These are phyloP conservation scores for Podotricha telesiphe DNA, from an alignment of 2,888 invertebrate genomes.

Conservation along the genomic window DNA sequence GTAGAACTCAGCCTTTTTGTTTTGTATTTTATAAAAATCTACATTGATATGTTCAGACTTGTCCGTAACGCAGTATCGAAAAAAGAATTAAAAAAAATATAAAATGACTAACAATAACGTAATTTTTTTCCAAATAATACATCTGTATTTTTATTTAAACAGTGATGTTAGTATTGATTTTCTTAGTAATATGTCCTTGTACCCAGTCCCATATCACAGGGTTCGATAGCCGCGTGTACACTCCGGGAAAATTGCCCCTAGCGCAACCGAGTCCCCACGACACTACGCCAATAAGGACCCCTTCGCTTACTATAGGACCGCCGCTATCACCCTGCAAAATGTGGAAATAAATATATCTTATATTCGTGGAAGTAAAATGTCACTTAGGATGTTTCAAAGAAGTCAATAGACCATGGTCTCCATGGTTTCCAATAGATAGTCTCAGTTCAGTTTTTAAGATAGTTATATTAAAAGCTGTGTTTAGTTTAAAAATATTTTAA, in stretches of 20 bases:
- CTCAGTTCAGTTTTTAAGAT: no score
- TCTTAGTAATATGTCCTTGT: conserved; percentile 57
- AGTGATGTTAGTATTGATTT: conserved; percentile 45
- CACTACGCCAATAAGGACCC: conserved; percentile 75
- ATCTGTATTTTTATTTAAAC: background rate
- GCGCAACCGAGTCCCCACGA: conserved; percentile 81
- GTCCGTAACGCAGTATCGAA: background rate
- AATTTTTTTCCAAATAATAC: background rate
- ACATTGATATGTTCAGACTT: no score
- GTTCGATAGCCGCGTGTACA: conserved; percentile 72
- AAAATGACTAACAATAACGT: background rate
- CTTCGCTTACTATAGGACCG: conserved; percentile 76
- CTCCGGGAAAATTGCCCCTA: conserved; percentile 79
- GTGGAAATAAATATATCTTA: background rate
- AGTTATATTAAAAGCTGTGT: no score
- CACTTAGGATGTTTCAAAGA: no score
- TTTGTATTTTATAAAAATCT: no score
- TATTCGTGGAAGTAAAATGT: background rate
- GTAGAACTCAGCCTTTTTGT: no score
- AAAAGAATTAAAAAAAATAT: background rate
- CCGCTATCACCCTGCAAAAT: conserved; percentile 75
- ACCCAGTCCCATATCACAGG: conserved; percentile 73
- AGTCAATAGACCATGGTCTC: no score
- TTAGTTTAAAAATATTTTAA: no score
- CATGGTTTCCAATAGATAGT: no score